Evolutionary conservation across 2,797 vertebrate genomes (phyloP).

Genomic region (Sebastes matsubarae): DNA sequence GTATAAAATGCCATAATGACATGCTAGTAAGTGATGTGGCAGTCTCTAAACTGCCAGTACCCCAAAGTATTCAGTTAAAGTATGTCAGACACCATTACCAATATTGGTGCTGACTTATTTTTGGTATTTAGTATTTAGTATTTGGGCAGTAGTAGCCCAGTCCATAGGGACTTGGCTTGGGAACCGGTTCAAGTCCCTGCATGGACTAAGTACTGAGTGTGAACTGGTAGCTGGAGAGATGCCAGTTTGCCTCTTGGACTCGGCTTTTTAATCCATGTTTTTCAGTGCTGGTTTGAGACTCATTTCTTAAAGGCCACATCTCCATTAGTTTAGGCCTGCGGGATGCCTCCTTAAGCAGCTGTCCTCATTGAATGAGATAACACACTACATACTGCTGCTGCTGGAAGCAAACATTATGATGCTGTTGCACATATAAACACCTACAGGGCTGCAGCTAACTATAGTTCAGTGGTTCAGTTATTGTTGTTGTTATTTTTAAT

Average conservation of each 20-base stretch:
- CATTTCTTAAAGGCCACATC: constrained; percentile 55
- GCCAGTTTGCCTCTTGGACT: constrained; percentile 9
- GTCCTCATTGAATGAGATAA: constrained; percentile 40
- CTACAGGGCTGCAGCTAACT: not conserved
- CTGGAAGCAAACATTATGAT: constrained; percentile 38
- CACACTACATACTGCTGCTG: not conserved
- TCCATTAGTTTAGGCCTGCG: constrained; percentile 41
- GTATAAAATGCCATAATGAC: not conserved
- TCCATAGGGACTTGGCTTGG: no score
- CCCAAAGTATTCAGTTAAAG: no score
- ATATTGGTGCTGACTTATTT: no score
- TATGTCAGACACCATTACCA: no score
- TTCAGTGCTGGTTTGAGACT: not conserved
- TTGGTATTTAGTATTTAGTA: no score
- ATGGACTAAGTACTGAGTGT: no score
- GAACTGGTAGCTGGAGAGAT: no score
- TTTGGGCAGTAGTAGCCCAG: no score
- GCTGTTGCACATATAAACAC: constrained; percentile 12
- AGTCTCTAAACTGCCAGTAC: no score
- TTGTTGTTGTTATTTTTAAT: no score
- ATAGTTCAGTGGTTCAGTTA: not conserved
- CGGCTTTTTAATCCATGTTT: constrained; percentile 15
- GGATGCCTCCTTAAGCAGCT: constrained; percentile 50
- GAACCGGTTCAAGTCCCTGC: no score
- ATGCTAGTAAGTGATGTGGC: not conserved